Evolutionary conservation across 1,140 invertebrate species (phyloP), one percentile per base, ranked within the genome.

Genomic region (Littorina saxatilis): DNA sequence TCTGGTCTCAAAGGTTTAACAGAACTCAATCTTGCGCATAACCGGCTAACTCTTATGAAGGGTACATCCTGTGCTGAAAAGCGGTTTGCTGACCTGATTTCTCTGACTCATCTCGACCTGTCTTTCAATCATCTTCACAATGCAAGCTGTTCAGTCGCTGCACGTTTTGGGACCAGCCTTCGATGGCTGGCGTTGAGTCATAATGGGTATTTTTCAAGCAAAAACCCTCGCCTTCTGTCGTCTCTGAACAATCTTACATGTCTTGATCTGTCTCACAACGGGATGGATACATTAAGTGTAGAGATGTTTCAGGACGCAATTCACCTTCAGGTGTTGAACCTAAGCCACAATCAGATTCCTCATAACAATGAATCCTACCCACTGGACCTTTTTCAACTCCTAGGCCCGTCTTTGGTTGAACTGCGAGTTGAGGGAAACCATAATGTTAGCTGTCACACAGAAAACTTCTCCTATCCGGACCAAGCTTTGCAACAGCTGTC

Each of bases 231-330:
- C n/a, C n/a, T 55, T 55, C 52, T 73, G 17, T 15, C 27, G 1
- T 2, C 23, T 39, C 4, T 79, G 20, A 15, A 1, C 43, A 74
- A 74, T 32, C 52, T 81, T 2, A 27, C 52, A 9, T n/a, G 35
- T 27, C 79, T 81, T 20, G 70, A 81, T 40, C 50, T 81, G 23
- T 81, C 79, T 52, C 32, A 81, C 70, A 81, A 81, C 79, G 29
- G 74, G 20, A n/a, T 81, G 27, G 9, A 39, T 7, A 58, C 1
- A 15, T 50, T 81, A 9, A 50, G 27, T 55, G 13, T 15, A 35
- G 47, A 23, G 2, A 35, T 55, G 13, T 15, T 72, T n/a, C 13
- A 35, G 27, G 79, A 55, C 7, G 50, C 58, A 20, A 70, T 52
- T 20, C 68, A 58, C n/a, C 15, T 9, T n/a, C 74, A 73, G 23